Evolutionary conservation across 2,888 invertebrate species (phyloP).

Genomic region (Pachliopta kotzebuea): DNA sequence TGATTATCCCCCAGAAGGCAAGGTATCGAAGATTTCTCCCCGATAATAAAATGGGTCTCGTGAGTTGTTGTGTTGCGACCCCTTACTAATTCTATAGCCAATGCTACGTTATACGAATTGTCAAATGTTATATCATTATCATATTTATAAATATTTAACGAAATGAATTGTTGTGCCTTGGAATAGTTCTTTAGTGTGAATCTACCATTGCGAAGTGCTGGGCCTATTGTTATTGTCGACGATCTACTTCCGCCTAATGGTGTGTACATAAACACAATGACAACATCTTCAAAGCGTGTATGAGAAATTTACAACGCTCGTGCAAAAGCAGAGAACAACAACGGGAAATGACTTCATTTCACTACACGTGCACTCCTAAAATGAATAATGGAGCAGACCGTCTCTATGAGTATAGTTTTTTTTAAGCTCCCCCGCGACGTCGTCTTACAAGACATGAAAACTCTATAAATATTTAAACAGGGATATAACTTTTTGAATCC

Average conservation of each 20-base stretch:
- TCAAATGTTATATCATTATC: neutral
- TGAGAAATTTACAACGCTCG: slow-evolving; percentile 22
- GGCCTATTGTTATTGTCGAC: slow-evolving; percentile 23
- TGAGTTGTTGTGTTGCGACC: no score
- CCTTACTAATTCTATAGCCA: no score
- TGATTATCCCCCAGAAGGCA: no score
- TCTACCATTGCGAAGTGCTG: slow-evolving; percentile 17
- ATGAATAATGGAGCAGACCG: slow-evolving; percentile 3
- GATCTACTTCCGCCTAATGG: slow-evolving; percentile 22
- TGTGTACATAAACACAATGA: slow-evolving; percentile 26
- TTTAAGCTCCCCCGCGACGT: neutral
- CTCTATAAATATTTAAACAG: neutral
- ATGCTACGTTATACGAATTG: no score
- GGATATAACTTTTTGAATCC: neutral
- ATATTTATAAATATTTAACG: neutral
- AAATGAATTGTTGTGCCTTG: slow-evolving; percentile 8
- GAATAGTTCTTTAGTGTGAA: slow-evolving; percentile 10
- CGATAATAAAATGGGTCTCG: no score
- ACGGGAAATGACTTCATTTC: slow-evolving; percentile 12
- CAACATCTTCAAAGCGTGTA: slow-evolving; percentile 10
- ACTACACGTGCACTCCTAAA: slow-evolving; percentile 3
- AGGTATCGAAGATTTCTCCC: no score
- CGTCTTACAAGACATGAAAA: slow-evolving; percentile 6
- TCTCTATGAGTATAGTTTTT: slow-evolving; percentile 4
- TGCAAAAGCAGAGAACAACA: slow-evolving; percentile 4